Evolutionary conservation across 2,113 vertebrate species (phyloP), one percentile per base, ranked within the genome.

Genomic region (Cervus canadensis): DNA sequence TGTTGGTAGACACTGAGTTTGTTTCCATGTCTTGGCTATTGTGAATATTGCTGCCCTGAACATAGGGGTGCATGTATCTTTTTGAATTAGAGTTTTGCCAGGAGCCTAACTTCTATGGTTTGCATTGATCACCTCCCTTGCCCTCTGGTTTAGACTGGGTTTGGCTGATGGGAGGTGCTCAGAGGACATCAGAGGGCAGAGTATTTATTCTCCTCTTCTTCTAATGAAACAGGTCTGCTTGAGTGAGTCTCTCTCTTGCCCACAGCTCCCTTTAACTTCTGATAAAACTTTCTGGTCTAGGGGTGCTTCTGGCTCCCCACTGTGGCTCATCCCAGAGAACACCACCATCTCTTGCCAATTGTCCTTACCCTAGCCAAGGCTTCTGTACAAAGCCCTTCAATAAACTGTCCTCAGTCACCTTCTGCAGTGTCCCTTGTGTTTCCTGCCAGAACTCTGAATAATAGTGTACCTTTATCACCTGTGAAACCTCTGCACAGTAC

Each of bases 61-160:
- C 78, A 52, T 12, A 21, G 30, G 28, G 48, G 2, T 33, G 30
- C 30, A 21, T 19, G 10, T 21, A 21, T 52, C 78, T 33, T 81
- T 81, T 33, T 81, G 28, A 52, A 52, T 52, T 21, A 33, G 5
- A 81, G 30, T 52, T 78, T 52, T 52, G 30, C 5, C 48, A n/a
- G 30, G 17, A 81, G 45, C 16, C 48, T 57, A 57, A 25, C 9
- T 23, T 28, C 30, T 60, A 2, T 0, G 2, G 13, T 62, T 25
- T 26, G 30, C 21, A 6, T 7, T 2, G 30, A 5, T 36, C 43
- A 26, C 1, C 23, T 40, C 17, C 30, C 48, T 89, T 2, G 0
- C 5, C 21, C 23, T 43, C 76, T 2, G 71, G 30, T 83, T 89
- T 33, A 3, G 14, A 23, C 8, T 83, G n/a, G 5, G 14, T 76